Percentiles rank a stretch among this genome's conserved stretches.
phyloP scores from a whole-genome alignment of 2,113 vertebrate species.

The Carassius auratus region DNA sequence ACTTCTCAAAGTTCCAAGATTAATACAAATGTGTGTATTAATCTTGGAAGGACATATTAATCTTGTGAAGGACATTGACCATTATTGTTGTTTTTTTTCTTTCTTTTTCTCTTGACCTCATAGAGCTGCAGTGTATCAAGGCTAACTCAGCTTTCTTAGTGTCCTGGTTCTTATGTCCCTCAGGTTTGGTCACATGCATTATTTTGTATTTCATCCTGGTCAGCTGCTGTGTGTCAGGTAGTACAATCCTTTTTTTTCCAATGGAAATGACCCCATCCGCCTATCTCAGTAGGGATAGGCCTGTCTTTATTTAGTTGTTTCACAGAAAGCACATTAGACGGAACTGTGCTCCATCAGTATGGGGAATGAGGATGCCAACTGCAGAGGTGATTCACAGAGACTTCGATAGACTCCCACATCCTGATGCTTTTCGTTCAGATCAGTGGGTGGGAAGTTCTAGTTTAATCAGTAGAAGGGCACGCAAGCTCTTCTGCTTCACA shows the following conservation, averaged over 20 bases:
- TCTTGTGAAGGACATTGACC: conserved; percentile 9
- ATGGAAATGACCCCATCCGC: conserved; percentile 63
- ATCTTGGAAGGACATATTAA: neutral
- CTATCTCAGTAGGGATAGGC: conserved; percentile 63
- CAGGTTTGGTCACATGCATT: conserved; percentile 25
- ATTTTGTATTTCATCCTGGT: conserved; percentile 70
- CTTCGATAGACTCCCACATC: conserved; percentile 69
- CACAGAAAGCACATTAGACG: conserved; percentile 66
- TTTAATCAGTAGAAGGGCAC: conserved; percentile 74
- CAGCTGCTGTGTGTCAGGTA: conserved; percentile 64
- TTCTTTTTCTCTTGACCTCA: conserved; percentile 64
- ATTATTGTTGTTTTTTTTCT: conserved; percentile 6
- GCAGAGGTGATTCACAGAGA: conserved; percentile 66
- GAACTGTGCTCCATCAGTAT: conserved; percentile 64
- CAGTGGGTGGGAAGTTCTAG: conserved; percentile 68
- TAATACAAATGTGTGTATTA: neutral
- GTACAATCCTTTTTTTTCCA: conserved; percentile 66
- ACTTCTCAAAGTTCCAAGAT: conserved; percentile 13
- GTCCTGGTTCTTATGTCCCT: conserved; percentile 33
- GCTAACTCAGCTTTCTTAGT: conserved; percentile 26
- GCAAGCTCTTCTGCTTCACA: conserved; percentile 70
- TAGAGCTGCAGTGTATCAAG: conserved; percentile 28
- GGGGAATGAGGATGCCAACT: conserved; percentile 57
- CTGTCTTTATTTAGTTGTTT: conserved; percentile 65
- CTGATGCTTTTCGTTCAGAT: conserved; percentile 68